Evolutionary conservation across 1,140 invertebrate species (phyloP).

Genomic region (Subanguina moxae): DNA sequence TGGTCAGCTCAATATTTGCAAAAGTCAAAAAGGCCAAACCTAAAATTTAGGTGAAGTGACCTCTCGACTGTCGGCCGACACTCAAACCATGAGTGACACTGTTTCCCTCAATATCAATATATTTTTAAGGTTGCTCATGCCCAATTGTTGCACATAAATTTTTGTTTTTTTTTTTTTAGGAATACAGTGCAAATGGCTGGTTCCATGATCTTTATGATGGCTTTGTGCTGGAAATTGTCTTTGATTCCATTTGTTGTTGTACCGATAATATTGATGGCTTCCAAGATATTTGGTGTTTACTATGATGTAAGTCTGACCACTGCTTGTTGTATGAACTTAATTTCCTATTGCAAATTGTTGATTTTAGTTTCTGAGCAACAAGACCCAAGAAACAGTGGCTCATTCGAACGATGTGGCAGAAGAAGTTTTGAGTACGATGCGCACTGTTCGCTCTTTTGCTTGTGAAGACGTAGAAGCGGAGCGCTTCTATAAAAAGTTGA

Average conservation of each 20-base stretch:
- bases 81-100: conserved; percentile 40
- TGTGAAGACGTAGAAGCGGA: conserved; percentile 56
- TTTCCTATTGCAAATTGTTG: not conserved
- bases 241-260: conserved; percentile 59
- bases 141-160: conserved; percentile 19
- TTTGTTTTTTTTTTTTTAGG: conserved; percentile 43
- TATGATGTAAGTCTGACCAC: conserved; percentile 53
- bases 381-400: conserved; percentile 60
- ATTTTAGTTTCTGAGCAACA: conserved; percentile 59
- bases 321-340: not conserved
- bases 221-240: conserved; percentile 60
- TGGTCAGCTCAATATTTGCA: conserved; percentile 10
- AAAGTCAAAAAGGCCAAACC: not conserved
- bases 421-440: conserved; percentile 58
- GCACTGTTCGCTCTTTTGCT: conserved; percentile 60
- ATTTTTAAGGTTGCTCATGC: not conserved
- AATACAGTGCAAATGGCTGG: conserved; percentile 56
- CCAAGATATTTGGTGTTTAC: conserved; percentile 60
- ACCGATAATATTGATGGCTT: conserved; percentile 55
- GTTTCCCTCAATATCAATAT: conserved; percentile 30
- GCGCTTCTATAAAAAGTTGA: conserved; percentile 49
- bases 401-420: conserved; percentile 61
- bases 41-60: conserved; percentile 39
- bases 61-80: conserved; percentile 30
- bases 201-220: conserved; percentile 60